phyloP scores from a whole-genome alignment of 2,113 vertebrate species.

The Melospiza melodia region DNA sequence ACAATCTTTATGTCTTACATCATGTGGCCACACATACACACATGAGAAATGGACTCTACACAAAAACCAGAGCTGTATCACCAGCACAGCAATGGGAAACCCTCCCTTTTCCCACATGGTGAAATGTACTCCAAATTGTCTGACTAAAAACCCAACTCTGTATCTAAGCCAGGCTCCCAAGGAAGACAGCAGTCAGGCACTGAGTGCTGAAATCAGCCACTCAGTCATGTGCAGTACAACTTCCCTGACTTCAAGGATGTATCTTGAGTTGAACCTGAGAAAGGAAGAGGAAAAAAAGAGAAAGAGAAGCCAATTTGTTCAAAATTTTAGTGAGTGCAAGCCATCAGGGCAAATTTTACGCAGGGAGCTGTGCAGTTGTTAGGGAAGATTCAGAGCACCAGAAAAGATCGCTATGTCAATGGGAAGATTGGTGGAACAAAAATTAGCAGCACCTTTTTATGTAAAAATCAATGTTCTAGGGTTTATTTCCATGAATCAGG shows the following conservation, averaged over 20 bases:
- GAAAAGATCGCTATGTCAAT: neutral
- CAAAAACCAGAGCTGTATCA: neutral
- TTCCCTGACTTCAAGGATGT: neutral
- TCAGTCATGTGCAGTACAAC: neutral
- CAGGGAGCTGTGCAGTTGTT: neutral
- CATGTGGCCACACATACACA: neutral
- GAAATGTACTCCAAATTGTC: neutral
- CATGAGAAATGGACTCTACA: neutral
- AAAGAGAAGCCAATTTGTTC: neutral
- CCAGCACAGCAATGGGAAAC: neutral
- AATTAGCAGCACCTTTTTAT: slow-evolving; percentile 63
- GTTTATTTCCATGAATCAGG: slow-evolving; percentile 63
- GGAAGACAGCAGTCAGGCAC: neutral
- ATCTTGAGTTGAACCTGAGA: neutral
- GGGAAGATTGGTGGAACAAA: slow-evolving; percentile 32
- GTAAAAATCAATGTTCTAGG: slow-evolving; percentile 54
- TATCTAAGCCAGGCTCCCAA: neutral
- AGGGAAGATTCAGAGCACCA: slow-evolving; percentile 17
- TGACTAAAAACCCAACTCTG: neutral
- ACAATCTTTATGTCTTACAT: neutral
- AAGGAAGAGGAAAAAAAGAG: neutral
- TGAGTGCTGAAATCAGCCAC: neutral
- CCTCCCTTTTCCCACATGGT: neutral
- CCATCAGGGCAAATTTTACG: neutral
- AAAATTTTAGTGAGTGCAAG: neutral